A percentile compares a stretch with the other conserved stretches of the same genome.
phyloP scores from a whole-genome alignment of 1,140 invertebrate species.

The Stegodyphus dumicola region DNA sequence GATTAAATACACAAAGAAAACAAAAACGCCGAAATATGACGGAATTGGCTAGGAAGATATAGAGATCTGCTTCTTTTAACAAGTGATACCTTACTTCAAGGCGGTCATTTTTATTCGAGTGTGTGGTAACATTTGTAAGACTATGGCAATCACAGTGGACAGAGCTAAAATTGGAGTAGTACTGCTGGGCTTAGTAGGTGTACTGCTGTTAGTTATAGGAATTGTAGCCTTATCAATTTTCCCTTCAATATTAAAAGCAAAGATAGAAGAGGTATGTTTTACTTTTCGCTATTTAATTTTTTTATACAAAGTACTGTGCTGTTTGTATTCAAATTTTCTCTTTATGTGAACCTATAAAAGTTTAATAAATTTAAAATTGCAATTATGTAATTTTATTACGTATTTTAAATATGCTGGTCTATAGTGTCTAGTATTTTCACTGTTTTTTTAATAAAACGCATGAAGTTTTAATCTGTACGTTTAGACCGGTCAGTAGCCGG shows the following conservation, averaged over 20 bases:
- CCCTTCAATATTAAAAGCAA: conserved; percentile 30
- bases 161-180: conserved; percentile 37
- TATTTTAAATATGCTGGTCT: too few relatives aligned
- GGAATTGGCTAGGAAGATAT: conserved; percentile 10
- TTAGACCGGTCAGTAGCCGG: too few relatives aligned
- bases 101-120: neutral
- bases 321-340: too few relatives aligned
- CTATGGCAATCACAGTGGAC: conserved; percentile 35
- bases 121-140: neutral
- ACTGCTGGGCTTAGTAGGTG: conserved; percentile 15
- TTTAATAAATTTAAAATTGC: too few relatives aligned
- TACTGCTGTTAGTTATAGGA: conserved; percentile 34
- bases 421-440: too few relatives aligned
- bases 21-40: conserved; percentile 22
- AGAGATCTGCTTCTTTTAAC: neutral
- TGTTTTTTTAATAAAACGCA: too few relatives aligned
- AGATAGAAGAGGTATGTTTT: conserved; percentile 24
- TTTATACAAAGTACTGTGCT: too few relatives aligned
- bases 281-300: too few relatives aligned
- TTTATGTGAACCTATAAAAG: too few relatives aligned
- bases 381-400: too few relatives aligned
- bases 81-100: conserved; percentile 1
- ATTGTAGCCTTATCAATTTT: conserved; percentile 31
- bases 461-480: too few relatives aligned
- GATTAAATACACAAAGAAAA: conserved; percentile 22